Evolutionary conservation across 2,113 vertebrate genomes (phyloP).

Genomic region (Ia io): DNA sequence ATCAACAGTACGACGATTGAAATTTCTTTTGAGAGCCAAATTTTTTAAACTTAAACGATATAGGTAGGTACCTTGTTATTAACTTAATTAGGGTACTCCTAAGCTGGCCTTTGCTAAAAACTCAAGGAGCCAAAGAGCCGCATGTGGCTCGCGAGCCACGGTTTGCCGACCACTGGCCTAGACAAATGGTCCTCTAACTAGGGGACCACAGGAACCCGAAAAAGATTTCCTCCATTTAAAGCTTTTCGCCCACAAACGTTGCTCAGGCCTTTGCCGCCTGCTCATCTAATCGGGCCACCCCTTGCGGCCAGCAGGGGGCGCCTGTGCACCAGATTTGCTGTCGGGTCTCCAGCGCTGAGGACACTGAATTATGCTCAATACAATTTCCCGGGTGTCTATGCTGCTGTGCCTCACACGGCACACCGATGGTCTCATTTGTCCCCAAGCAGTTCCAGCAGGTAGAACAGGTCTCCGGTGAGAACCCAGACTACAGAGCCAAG

Average conservation of each 20-base stretch:
- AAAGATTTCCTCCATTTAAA: background rate
- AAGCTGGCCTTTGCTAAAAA: too few species aligned
- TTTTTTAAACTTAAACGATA: too few species aligned
- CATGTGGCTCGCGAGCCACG: too few species aligned
- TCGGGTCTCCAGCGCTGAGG: background rate
- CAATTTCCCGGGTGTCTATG: too few species aligned
- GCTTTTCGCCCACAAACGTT: background rate
- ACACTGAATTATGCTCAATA: fast-evolving
- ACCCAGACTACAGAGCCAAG: background rate
- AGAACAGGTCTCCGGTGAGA: background rate
- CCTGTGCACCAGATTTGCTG: background rate
- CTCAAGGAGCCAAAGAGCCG: too few species aligned
- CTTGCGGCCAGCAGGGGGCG: background rate
- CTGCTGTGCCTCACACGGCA: background rate
- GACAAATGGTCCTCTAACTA: background rate
- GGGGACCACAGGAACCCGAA: background rate
- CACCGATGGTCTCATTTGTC: background rate
- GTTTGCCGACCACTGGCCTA: too few species aligned
- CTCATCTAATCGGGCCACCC: background rate
- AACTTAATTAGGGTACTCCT: too few species aligned
- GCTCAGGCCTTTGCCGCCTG: background rate
- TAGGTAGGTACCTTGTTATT: too few species aligned
- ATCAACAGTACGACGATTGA: too few species aligned
- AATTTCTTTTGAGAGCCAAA: too few species aligned
- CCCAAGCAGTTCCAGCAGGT: background rate